Evolutionary conservation across 2,888 invertebrate genomes (phyloP), one percentile per base, ranked within the genome.

Genomic region (Tuta absoluta): DNA sequence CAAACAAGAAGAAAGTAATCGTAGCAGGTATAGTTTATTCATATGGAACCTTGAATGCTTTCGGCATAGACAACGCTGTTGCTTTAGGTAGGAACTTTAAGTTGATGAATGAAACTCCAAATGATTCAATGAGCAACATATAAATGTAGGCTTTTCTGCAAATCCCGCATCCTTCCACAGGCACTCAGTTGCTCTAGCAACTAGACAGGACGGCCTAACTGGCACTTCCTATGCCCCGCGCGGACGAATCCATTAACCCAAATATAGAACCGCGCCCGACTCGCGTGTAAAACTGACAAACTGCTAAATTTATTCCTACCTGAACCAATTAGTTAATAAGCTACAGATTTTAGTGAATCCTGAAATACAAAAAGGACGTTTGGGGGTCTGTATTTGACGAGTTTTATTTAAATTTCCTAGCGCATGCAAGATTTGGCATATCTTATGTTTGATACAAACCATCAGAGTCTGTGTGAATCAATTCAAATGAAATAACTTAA

Each of bases 231-330:
- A 87, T 87, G 80, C 75, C 81, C 80, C 75, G 82, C 79, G 84
- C 89, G 91, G 91, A 91, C 89, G 90, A 88, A 89, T 87, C 91
- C 85, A 91, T 91, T 91, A 90, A 91, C 91, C 91, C 89, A 91
- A 89, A 91, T 91, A 89, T 88, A 91, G 24, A 83, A 86, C 89
- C 90, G 79, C 89, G 83, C 89, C 89, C 86, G 85, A 75, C 80
- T 83, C 78, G 81, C 86, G 80, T 80, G 77, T 72, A 75, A 75
- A 73, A 77, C 77, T 78, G 75, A 75, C 72, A 71, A 72, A 75
- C 33, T 24, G 37, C 24, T 21, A 62, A 59, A 21, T 41, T n/a
- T 41, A 41, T 59, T 56, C 24, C 56, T n/a, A 24, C 24, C 56
- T n/a, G 28, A 69, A 49, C 69, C 67, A 67, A 66, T 66, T 66